Evolutionary conservation across 2,797 vertebrate species (phyloP), one percentile per base, ranked within the genome.

Genomic region (Enteromius anoplus): DNA sequence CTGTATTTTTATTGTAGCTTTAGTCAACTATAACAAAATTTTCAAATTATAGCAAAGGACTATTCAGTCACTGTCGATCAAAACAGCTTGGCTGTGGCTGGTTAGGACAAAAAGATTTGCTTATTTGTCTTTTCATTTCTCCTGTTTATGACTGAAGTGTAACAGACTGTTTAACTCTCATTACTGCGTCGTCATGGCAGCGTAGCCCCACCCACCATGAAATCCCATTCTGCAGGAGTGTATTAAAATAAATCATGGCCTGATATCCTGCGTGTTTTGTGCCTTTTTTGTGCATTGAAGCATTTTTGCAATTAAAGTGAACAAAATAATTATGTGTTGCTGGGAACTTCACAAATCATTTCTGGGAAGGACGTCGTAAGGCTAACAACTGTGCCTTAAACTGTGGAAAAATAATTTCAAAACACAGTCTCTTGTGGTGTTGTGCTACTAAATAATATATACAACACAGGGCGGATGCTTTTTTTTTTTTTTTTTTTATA

Each of bases 301-400:
- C 49, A 55, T 55, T 75, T 75, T 75, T 37, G 49, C 71, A 76
- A 60, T 76, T 60, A 76, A n/a, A 26, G 53, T 40, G 37, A 14
- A 26, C 37, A 76, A 76, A 76, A 55, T 60, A 76, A 45, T 76
- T 14, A 76, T 8, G 14, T 26, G n/a, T 29, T 76, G n/a, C 73
- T 62, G 55, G 37, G 58, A 29, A 37, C 49, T 37, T 12, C 5
- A 34, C 32, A 40, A 29, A 34, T 32, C 0, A 51, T 49, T 71
- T 71, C 45, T 64, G 29, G 62, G 29, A 64, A 64, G 14, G 34
- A 68, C 34, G 34, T 19, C 34, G 19, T 21, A n/a, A 40, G 34
- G 19, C 34, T 68, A 21, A 42, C n/a, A 77, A 62, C 9, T n/a
- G 17, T 4, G 15, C 37, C 12, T 26, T 32, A 76, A 23, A 40